Conservation (phyloP, 2,888 invertebrate species). For the Yponomeuta plumbellus region DNA sequence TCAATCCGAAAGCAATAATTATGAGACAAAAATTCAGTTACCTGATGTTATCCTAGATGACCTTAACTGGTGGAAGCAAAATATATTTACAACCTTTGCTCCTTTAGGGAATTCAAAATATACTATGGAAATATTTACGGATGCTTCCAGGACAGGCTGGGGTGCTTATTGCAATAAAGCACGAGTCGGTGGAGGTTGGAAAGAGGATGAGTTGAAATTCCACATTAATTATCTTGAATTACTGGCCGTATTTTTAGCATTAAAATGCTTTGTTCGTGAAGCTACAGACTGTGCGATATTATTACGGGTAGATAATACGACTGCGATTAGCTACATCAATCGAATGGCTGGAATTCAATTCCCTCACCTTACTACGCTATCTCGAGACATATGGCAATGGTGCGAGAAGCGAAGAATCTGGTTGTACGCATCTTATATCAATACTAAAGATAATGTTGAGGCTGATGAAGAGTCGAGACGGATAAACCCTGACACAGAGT, state of each 20-base stretch:
- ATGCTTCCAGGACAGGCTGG: constrained; percentile 28
- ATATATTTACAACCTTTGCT: constrained; percentile 18
- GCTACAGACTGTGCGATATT: constrained; percentile 11
- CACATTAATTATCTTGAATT: constrained; percentile 32
- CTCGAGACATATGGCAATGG: constrained; percentile 15
- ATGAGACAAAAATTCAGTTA: constrained; percentile 1
- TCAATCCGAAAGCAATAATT: too few relatives aligned
- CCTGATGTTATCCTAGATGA: constrained; percentile 20
- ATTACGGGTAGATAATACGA: constrained; percentile 17
- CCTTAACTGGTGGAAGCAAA: constrained; percentile 26
- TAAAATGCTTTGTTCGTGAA: constrained; percentile 28
- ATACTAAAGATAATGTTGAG: constrained; percentile 17
- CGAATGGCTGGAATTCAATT: constrained; percentile 16
- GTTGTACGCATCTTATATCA: constrained; percentile 12
- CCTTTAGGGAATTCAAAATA: constrained; percentile 21
- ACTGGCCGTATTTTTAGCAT: constrained; percentile 26
- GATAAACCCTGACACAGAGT: constrained; percentile 18
- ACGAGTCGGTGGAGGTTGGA: constrained; percentile 28
- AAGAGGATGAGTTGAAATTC: constrained; percentile 19
- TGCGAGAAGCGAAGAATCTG: constrained; percentile 9
- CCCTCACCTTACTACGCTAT: constrained; percentile 2
- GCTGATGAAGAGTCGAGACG: constrained; percentile 29
- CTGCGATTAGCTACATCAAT: constrained; percentile 14
- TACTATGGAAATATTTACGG: constrained; percentile 28
- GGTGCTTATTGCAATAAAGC: constrained; percentile 24